Conservation (phyloP, 2,888 invertebrate genomes). For the Pseudolycoriella hygida region DNA sequence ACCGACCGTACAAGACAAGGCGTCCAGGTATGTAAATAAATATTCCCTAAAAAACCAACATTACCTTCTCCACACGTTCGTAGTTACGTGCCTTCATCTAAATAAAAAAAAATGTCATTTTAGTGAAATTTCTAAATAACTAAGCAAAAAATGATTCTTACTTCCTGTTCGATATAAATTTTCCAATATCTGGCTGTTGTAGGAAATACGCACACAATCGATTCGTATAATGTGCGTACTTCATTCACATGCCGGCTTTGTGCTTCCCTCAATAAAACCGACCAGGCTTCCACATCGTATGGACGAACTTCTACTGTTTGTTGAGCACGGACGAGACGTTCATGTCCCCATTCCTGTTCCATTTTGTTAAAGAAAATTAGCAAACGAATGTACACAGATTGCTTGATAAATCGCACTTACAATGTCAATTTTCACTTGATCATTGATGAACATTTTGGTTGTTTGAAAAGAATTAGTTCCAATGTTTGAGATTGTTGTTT, state of each 20-base stretch:
- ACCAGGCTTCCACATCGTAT: slow-evolving; percentile 97
- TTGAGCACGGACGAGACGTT: slow-evolving; percentile 65
- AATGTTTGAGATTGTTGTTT: too few species aligned
- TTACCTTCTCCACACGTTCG: slow-evolving; percentile 88
- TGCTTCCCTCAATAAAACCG: slow-evolving; percentile 82
- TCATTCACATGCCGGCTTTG: slow-evolving; percentile 76
- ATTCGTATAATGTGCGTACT: slow-evolving; percentile 82
- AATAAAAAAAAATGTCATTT: slow-evolving; percentile 38
- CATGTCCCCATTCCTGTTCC: slow-evolving; percentile 71
- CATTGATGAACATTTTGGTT: slow-evolving; percentile 22
- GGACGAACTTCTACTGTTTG: slow-evolving; percentile 72
- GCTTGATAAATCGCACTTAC: slow-evolving; percentile 17
- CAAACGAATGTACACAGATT: not conserved
- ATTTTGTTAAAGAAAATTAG: not conserved
- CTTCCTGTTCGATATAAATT: slow-evolving; percentile 96
- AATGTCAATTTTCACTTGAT: slow-evolving; percentile 28
- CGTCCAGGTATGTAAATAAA: too few species aligned
- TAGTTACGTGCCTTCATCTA: slow-evolving; percentile 86
- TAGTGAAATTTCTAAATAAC: too few species aligned
- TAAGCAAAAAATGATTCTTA: slow-evolving; percentile 21
- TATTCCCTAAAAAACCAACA: too few species aligned
- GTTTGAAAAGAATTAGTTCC: too few species aligned
- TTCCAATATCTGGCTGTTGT: slow-evolving; percentile 97
- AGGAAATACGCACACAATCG: slow-evolving; percentile 84
- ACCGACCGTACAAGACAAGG: too few species aligned